phyloP scores from a whole-genome alignment of 2,113 vertebrate genomes.

The Steatornis caripensis region DNA sequence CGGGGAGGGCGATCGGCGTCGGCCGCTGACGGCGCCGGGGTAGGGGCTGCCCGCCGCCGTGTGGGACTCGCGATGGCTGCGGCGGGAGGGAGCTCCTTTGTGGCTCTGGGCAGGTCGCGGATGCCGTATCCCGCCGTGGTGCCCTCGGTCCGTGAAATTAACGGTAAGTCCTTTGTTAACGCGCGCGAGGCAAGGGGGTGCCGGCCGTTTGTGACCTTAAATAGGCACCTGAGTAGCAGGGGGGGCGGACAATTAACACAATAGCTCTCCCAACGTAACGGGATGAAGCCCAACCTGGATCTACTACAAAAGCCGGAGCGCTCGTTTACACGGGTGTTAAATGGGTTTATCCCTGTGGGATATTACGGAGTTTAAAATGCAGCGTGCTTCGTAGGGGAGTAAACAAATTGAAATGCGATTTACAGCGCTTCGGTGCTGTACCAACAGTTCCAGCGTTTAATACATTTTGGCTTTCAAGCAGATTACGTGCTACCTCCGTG shows the following conservation, averaged over 20 bases:
- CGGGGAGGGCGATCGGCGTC: not conserved
- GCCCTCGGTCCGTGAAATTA: conserved; percentile 26
- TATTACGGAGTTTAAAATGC: conserved; percentile 54
- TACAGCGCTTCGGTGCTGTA: not conserved
- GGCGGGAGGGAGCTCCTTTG: conserved; percentile 56
- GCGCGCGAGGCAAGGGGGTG: not conserved
- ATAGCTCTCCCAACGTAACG: conserved; percentile 43
- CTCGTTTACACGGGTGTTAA: conserved; percentile 69
- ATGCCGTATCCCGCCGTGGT: conserved; percentile 48
- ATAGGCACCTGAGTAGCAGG: not conserved
- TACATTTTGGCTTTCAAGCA: conserved; percentile 50
- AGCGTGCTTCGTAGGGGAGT: conserved; percentile 2
- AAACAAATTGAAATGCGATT: conserved; percentile 42
- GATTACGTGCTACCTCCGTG: not conserved
- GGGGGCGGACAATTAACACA: conserved; percentile 36
- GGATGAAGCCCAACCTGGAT: conserved; percentile 46
- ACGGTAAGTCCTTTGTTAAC: conserved; percentile 74
- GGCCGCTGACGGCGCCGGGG: not conserved
- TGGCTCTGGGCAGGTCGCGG: conserved; percentile 61
- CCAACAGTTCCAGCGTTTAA: conserved; percentile 26
- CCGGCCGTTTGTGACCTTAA: not conserved
- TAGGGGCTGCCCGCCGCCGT: not conserved
- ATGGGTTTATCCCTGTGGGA: conserved; percentile 61
- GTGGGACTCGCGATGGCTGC: not conserved
- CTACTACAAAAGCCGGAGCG: not conserved